Evolutionary conservation across 2,113 vertebrate genomes (phyloP), one percentile per base, ranked within the genome.

Genomic region (Pygoscelis antarcticus): DNA sequence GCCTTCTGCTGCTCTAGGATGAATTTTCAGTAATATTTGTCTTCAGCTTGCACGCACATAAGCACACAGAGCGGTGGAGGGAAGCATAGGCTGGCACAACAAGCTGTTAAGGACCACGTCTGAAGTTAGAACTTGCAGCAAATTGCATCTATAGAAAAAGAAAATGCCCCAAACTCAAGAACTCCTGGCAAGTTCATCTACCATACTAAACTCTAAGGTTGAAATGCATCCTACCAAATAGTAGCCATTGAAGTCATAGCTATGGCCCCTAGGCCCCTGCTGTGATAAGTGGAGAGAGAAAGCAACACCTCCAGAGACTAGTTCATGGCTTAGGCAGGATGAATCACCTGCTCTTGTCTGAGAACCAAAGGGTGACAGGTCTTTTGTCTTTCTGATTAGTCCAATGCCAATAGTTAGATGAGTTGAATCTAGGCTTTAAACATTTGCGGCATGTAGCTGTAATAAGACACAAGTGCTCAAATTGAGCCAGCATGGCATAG

Each of bases 41-140:
- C 36, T 76, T 72, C 58, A 38, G 7, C 6, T 61, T 65, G 14
- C 6, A 6, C 16, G 36, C 47, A 36, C 0, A 0, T 42, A 32
- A 62, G 20, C 7, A 40, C 32, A n/a, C 10, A 64, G 32, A 25
- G 21, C 1, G 1, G 47, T 34, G 27, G 30, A 57, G 30, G 38
- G 19, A 72, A 87, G n/a, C 42, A 16, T 2, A 64, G 38, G 16
- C 20, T 68, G 36, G 30, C 40, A 65, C 49, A 65, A 61, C 16
- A 30, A 47, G 52, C 16, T 89, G 60, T 69, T 64, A 40, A 51
- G 49, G 46, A 51, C 30, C 5, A 1, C 11, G 7, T 30, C 26
- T 85, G 57, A 84, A 71, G 40, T 30, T 44, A 60, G 29, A 89
- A 71, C 19, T 49, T 38, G 16, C 44, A 69, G 70, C 32, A 76